Evolutionary conservation across 2,113 vertebrate genomes (phyloP).

Genomic region (Ginglymostoma cirratum): DNA sequence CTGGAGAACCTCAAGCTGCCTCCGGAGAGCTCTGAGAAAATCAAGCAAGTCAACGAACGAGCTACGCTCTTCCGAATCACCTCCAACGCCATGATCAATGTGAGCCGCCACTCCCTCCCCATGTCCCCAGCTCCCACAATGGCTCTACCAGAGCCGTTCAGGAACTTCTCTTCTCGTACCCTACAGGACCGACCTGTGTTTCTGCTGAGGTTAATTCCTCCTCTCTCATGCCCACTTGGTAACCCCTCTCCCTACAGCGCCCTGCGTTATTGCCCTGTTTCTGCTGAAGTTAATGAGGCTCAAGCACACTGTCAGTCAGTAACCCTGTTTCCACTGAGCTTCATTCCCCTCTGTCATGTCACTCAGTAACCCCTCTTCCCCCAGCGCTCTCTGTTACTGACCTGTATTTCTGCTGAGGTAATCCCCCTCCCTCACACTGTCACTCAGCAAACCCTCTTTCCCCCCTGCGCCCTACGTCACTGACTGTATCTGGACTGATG

Average conservation of each 20-base stretch:
- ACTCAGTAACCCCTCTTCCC: too few relatives aligned
- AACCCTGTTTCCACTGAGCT: too few relatives aligned
- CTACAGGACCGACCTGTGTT: not conserved
- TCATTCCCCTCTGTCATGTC: too few relatives aligned
- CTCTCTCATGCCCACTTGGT: not conserved
- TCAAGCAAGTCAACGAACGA: slow-evolving; percentile 87
- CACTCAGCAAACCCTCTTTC: too few relatives aligned
- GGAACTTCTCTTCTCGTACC: not conserved
- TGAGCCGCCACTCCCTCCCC: slow-evolving; percentile 52
- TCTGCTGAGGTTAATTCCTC: not conserved
- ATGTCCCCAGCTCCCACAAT: too few relatives aligned
- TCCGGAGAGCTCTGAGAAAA: slow-evolving; percentile 77
- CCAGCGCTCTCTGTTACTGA: not conserved
- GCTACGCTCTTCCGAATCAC: slow-evolving; percentile 94
- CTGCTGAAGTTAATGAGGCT: too few relatives aligned
- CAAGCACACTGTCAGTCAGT: too few relatives aligned
- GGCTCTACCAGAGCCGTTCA: not conserved
- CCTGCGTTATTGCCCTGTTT: too few relatives aligned
- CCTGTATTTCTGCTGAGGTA: not conserved
- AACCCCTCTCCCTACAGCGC: not conserved
- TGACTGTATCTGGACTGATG: too few relatives aligned
- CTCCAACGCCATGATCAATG: slow-evolving; percentile 97
- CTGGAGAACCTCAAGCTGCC: slow-evolving; percentile 74
- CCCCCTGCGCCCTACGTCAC: too few relatives aligned
- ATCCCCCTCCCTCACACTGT: not conserved